Percentiles rank a stretch among this genome's conserved stretches.
These are phyloP conservation scores for Telenomus remus DNA, from an alignment of 1,140 invertebrate genomes.

Conservation along the genomic window DNA sequence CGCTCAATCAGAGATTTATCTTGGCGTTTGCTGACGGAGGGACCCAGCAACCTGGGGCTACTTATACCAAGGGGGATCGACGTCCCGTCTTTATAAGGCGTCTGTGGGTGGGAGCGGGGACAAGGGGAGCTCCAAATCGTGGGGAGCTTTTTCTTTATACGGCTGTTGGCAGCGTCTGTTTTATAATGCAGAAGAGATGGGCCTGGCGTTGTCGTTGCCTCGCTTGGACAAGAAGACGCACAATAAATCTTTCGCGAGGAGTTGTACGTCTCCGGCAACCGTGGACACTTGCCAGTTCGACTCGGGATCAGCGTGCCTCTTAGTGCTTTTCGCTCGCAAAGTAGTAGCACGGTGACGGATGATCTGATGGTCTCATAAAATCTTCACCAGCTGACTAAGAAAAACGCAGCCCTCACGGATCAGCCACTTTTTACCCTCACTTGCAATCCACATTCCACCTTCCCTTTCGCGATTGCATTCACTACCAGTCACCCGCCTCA, in stretches of 20 bases:
- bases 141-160: conserved; percentile 66
- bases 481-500: background rate
- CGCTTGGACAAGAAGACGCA: conserved; percentile 59
- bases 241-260: conserved; percentile 69
- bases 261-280: conserved; percentile 66
- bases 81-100: conserved; percentile 57
- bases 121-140: conserved; percentile 26
- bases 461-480: background rate
- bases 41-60: conserved; percentile 19
- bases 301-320: conserved; percentile 27
- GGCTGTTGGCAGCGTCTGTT: conserved; percentile 68
- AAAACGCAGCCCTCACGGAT: conserved; percentile 17
- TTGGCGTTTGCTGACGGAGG: conserved; percentile 25
- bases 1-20: conserved; percentile 55
- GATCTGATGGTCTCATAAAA: conserved; percentile 56
- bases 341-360: conserved; percentile 49
- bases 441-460: background rate
- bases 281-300: conserved; percentile 57
- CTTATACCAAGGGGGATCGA: conserved; percentile 37
- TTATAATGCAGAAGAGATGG: conserved; percentile 70
- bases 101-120: conserved; percentile 16
- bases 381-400: conserved; percentile 41
- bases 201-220: conserved; percentile 50
- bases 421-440: conserved; percentile 16
- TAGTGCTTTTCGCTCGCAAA: conserved; percentile 48